A percentile compares a stretch with the other conserved stretches of the same genome.
Conservation (phyloP, 2,797 vertebrate genomes). For the Alcedo quadribrachys region DNA sequence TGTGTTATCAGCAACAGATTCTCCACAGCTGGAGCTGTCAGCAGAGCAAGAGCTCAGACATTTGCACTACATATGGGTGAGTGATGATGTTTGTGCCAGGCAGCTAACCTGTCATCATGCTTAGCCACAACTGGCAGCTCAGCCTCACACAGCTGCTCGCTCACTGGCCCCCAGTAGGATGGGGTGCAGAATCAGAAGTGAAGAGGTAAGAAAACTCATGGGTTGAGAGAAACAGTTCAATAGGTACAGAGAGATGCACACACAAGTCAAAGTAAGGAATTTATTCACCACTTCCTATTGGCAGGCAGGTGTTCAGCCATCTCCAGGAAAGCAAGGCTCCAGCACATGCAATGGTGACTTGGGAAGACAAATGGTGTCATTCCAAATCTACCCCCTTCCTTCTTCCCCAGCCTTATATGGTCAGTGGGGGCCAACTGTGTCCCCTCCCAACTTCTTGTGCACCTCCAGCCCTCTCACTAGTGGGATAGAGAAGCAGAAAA, state of each 20-base stretch:
- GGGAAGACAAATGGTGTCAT: background rate
- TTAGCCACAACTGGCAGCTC: background rate
- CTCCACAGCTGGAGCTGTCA: background rate
- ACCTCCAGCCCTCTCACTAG: fast-evolving
- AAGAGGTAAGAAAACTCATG: background rate
- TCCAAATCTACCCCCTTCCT: background rate
- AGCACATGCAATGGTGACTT: fast-evolving
- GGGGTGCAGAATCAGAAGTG: background rate
- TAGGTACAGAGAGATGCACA: background rate
- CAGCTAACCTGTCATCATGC: background rate
- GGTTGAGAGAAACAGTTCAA: background rate
- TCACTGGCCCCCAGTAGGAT: background rate
- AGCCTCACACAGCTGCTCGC: background rate
- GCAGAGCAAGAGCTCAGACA: background rate
- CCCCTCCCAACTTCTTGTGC: background rate
- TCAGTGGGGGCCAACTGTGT: background rate
- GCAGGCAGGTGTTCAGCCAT: background rate
- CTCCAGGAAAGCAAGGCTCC: background rate
- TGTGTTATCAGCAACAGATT: background rate
- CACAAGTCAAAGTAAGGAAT: background rate
- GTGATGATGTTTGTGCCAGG: background rate
- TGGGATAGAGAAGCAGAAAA: background rate
- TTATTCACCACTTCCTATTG: background rate
- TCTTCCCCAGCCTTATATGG: background rate
- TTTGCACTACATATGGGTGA: background rate